Evolutionary conservation across 2,797 vertebrate genomes (phyloP).

Genomic region (Sebastes ruberrimus): DNA sequence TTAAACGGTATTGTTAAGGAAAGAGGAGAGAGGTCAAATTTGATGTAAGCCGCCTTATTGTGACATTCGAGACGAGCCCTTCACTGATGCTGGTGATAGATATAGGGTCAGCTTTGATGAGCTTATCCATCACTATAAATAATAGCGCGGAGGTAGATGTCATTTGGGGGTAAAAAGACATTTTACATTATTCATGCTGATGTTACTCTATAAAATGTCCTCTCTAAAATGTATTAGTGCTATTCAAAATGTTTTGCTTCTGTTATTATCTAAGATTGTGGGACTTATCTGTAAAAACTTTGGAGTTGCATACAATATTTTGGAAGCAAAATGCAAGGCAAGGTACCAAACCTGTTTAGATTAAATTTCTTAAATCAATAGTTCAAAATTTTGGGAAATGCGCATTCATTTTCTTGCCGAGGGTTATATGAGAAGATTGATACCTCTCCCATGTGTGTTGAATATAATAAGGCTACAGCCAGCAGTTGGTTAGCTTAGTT

Average conservation of each 20-base stretch:
- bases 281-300: background rate
- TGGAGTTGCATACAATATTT: background rate
- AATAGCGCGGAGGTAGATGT: conserved; percentile 20
- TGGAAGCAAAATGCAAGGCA: background rate
- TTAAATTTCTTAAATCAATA: background rate
- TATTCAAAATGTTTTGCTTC: background rate
- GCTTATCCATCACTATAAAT: conserved; percentile 61
- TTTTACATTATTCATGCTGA: background rate
- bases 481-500: background rate
- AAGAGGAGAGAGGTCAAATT: conserved; percentile 73
- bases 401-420: accelerated
- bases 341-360: background rate
- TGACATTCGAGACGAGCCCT: conserved; percentile 63
- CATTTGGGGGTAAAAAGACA: background rate
- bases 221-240: background rate
- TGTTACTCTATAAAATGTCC: background rate
- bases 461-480: background rate
- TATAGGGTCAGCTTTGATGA: conserved; percentile 60
- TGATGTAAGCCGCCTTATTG: conserved; percentile 63
- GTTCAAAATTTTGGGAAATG: background rate
- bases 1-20: conserved; percentile 76
- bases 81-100: conserved; percentile 64
- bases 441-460: accelerated
- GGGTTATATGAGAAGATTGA: background rate
- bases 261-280: background rate